These are phyloP conservation scores for Sitobion miscanthi DNA, from an alignment of 1,140 invertebrate genomes.

Conservation along the genomic window DNA sequence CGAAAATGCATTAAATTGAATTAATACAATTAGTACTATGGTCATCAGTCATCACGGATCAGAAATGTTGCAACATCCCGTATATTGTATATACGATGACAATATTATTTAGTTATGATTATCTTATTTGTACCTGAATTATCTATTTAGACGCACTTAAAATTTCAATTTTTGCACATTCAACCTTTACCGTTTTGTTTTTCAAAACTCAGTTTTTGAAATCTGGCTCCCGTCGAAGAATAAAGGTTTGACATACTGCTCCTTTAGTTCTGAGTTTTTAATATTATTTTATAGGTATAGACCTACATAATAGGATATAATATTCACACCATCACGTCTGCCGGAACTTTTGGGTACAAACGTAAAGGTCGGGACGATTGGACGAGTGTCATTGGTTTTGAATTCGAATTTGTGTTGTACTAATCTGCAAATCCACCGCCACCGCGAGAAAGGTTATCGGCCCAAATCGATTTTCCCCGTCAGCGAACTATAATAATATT, in stretches of 20 bases:
- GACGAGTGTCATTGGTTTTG: neutral
- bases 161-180: neutral
- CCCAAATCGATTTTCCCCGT: neutral
- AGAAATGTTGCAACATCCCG: neutral
- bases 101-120: neutral
- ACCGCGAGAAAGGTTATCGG: neutral
- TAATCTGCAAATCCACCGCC: neutral
- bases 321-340: too few species aligned
- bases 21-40: neutral
- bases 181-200: neutral
- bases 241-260: neutral
- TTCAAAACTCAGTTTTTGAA: neutral
- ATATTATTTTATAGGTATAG: neutral
- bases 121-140: neutral
- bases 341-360: neutral
- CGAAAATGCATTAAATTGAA: too few species aligned
- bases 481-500: conserved; percentile 10
- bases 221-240: neutral
- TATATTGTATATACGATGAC: neutral
- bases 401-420: neutral
- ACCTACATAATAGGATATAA: too few species aligned
- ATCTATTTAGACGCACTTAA: neutral
- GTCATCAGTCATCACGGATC: neutral
- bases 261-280: neutral
- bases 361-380: neutral